phyloP scores from a whole-genome alignment of 2,888 invertebrate genomes.

The Rotaria sp. region DNA sequence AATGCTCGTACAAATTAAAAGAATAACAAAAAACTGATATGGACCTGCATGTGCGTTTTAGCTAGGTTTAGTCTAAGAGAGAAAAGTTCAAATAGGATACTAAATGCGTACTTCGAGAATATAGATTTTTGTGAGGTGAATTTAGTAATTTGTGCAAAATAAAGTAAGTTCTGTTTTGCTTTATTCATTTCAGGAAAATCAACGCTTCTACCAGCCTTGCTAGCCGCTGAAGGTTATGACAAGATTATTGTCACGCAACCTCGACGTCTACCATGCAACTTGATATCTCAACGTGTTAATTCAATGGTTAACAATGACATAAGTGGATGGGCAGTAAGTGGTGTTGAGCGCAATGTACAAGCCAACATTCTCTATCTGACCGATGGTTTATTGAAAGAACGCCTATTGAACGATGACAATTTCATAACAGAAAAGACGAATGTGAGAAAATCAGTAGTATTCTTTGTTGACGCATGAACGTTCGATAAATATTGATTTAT shows the following conservation, averaged over 20 bases:
- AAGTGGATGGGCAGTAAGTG: neutral
- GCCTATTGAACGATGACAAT: neutral
- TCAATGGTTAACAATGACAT: neutral
- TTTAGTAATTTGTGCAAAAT: too few species aligned
- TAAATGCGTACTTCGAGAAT: too few species aligned
- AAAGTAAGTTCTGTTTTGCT: too few species aligned
- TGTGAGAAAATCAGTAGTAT: neutral
- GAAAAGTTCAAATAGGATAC: too few species aligned
- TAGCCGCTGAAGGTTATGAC: neutral
- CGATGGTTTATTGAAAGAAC: neutral
- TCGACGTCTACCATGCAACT: neutral
- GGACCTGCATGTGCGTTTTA: too few species aligned
- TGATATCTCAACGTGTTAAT: neutral
- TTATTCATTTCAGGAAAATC: neutral
- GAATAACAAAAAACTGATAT: too few species aligned
- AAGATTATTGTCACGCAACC: neutral
- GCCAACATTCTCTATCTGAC: neutral
- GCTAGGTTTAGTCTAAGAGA: too few species aligned
- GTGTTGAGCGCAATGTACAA: neutral
- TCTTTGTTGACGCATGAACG: neutral
- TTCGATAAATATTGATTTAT: neutral
- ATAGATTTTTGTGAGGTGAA: too few species aligned
- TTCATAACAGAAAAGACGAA: neutral
- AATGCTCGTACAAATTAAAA: too few species aligned
- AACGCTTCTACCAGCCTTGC: neutral